Conservation (phyloP, 2,888 invertebrate species). For the Resseliella maxima region DNA sequence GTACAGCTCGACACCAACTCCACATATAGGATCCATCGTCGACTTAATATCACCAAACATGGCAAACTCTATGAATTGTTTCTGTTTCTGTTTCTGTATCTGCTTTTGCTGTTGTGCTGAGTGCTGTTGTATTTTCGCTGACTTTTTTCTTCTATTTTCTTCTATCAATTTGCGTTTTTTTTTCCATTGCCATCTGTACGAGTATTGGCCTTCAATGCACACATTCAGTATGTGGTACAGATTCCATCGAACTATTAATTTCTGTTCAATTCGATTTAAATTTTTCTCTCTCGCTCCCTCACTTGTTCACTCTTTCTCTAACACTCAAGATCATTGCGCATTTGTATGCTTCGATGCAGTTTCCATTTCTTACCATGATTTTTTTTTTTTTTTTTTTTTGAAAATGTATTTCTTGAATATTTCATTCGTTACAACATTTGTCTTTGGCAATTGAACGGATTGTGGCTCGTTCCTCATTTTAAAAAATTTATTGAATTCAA, state of each 20-base stretch:
- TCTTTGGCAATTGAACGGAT: background rate
- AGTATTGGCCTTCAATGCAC: background rate
- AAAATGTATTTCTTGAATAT: background rate
- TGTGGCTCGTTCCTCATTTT: background rate
- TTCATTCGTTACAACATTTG: background rate
- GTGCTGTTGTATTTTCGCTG: too few relatives aligned
- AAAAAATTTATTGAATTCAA: constrained; percentile 23
- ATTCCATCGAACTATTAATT: background rate
- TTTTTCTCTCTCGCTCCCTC: background rate
- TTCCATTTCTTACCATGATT: constrained; percentile 1
- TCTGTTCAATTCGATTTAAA: background rate
- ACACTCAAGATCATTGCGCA: background rate
- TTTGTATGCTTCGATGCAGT: background rate
- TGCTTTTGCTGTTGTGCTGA: too few relatives aligned
- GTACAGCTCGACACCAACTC: background rate
- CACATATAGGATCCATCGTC: constrained; percentile 7
- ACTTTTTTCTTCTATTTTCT: background rate
- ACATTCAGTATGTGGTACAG: constrained; percentile 6
- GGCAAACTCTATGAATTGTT: background rate
- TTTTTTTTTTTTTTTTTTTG: background rate
- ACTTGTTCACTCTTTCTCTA: background rate
- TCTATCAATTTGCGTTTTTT: background rate
- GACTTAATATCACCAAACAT: constrained; percentile 14
- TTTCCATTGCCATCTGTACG: background rate
- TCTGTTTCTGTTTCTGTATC: too few relatives aligned